Conservation (phyloP, 2,888 invertebrate genomes). For the Lycocerus yunnanus region DNA sequence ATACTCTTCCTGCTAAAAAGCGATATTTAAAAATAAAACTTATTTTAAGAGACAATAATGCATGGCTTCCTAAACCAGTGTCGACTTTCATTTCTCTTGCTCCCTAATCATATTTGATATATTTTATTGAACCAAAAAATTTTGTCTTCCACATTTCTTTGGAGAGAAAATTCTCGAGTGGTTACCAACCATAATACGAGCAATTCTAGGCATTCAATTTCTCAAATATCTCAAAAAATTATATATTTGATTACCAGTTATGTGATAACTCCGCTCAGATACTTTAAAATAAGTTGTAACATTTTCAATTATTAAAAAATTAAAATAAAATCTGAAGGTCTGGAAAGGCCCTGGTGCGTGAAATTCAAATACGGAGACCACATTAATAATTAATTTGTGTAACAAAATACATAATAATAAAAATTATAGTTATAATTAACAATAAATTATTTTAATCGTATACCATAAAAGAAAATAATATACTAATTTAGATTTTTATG, state of each 20-base stretch:
- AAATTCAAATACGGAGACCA: background rate
- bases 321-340: too few relatives aligned
- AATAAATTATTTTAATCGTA: too few relatives aligned
- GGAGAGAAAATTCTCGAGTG: background rate
- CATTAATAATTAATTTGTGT: too few relatives aligned
- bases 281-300: too few relatives aligned
- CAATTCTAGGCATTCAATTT: background rate
- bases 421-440: too few relatives aligned
- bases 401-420: too few relatives aligned
- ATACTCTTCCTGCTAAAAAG: background rate
- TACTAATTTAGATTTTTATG: too few relatives aligned
- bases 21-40: background rate
- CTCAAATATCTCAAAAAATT: background rate
- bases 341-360: too few relatives aligned
- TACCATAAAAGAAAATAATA: too few relatives aligned
- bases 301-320: too few relatives aligned
- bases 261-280: too few relatives aligned
- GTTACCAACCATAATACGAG: background rate
- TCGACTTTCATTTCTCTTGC: background rate
- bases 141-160: too few relatives aligned
- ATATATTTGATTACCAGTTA: background rate
- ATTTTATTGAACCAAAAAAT: background rate
- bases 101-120: background rate
- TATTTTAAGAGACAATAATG: background rate
- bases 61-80: background rate